Evolutionary conservation across 2,888 invertebrate genomes (phyloP).

Genomic region (Eudasyphora cyanicolor): DNA sequence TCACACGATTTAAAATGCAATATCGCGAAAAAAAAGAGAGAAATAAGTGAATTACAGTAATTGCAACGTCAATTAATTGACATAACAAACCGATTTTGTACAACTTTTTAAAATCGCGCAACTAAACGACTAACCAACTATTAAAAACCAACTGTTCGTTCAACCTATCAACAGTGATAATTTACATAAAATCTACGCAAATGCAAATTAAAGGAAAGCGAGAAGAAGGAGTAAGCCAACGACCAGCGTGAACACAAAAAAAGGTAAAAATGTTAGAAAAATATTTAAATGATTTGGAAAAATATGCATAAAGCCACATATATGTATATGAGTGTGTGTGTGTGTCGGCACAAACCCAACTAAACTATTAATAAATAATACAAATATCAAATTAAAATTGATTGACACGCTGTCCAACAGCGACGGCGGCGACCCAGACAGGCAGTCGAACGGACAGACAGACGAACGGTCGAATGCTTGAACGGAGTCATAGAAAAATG

Average conservation of each 20-base stretch:
- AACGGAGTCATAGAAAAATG: neutral
- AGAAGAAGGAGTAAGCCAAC: neutral
- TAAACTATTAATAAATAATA: conserved; percentile 62
- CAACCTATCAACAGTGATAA: conserved; percentile 25
- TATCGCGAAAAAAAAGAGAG: neutral
- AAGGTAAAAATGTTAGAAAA: conserved; percentile 10
- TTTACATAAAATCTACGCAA: conserved; percentile 55
- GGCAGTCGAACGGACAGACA: conserved; percentile 28
- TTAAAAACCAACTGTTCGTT: too few species aligned
- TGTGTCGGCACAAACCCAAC: conserved; percentile 7
- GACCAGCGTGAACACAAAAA: neutral
- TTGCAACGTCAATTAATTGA: neutral
- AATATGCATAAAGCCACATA: neutral
- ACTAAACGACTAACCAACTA: too few species aligned
- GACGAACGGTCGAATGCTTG: too few species aligned
- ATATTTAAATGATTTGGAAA: neutral
- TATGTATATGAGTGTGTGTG: neutral
- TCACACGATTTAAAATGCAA: conserved; percentile 8
- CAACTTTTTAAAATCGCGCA: conserved; percentile 18
- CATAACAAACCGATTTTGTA: conserved; percentile 14
- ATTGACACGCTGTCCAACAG: conserved; percentile 60
- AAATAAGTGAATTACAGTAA: neutral
- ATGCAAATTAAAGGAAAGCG: conserved; percentile 19
- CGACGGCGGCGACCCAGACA: conserved; percentile 8
- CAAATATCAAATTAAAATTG: conserved; percentile 63